Base-by-base conservation (phyloP, 37 sponge, comb jelly and placozoan genomes). In the Oscarella lobularis region DNA sequence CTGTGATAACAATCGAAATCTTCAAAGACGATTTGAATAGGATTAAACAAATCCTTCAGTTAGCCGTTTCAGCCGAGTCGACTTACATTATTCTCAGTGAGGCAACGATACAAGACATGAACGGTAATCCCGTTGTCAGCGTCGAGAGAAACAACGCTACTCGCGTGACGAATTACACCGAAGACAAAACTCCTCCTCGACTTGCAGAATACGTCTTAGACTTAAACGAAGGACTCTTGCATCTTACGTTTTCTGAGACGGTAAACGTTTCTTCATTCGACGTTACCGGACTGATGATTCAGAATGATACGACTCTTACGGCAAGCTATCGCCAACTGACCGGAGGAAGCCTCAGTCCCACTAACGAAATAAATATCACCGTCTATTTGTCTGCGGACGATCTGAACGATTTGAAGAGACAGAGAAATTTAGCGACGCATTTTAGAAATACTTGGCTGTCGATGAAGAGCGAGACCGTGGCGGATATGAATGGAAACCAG, bases 331-430 rank as follows among this genome's bases (percentile, higher is more conserved):
- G 29, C 4, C 71, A 68, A 14, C 71, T 68, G 71, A 5, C 31
- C 6, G 31, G 31, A 32, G 71, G 31, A 30, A 30, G 5, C 5
- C 5, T 20, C 6, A 14, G 31, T 35, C 38, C 0, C 36, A 71
- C 39, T 71, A 67, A 31, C 67, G 80, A 20, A 87, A 85, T 41
- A 37, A 89, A 60, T 3, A 89, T 93, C 27, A 32, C 68, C 4
- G 60, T 93, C 35, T 35, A 79, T 0, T 87, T 93, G 48, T 83
- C 83, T 31, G 41, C 69, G n/a, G 55, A 60, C 68, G 90, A 93
- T 73, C 68, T 89, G 39, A 89, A 93, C 78, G 87, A 89, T 32
- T 39, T 93, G 34, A 93, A 93, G 76, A 77, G 87, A 6, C 79
- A 77, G 0, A 74, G 79, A 9, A 76, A 80, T 41, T 60, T 93